Percentiles rank a stretch among this genome's conserved stretches.
These are phyloP conservation scores for Thamnaconus septentrionalis DNA, from an alignment of 2,113 vertebrate genomes.

Conservation along the genomic window DNA sequence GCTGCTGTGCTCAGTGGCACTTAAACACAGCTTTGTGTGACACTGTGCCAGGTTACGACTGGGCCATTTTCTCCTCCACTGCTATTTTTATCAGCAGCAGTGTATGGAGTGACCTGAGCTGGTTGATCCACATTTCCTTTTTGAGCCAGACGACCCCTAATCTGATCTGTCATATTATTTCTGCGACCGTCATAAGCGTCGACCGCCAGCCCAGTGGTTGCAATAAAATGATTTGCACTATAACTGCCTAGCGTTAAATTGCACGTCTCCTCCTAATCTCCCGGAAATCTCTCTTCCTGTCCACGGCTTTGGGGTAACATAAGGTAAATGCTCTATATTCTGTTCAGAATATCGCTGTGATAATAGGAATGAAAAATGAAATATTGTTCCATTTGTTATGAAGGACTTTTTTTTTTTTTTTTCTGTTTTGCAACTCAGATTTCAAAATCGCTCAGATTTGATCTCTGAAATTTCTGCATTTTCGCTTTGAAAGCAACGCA, in stretches of 20 bases:
- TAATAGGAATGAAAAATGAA: too few species aligned
- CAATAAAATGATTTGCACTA: constrained; percentile 18
- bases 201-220: constrained; percentile 7
- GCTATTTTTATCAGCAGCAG: constrained; percentile 58
- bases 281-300: constrained; percentile 45
- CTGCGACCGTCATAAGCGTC: constrained; percentile 25
- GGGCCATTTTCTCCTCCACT: constrained; percentile 36
- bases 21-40: constrained; percentile 47
- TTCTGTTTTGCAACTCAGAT: too few species aligned
- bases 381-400: too few species aligned
- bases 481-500: too few species aligned
- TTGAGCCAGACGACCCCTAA: constrained; percentile 21
- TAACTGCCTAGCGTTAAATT: constrained; percentile 52
- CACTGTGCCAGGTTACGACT: constrained; percentile 21
- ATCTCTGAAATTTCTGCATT: too few species aligned
- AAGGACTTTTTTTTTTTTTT: too few species aligned
- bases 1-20: constrained; percentile 38
- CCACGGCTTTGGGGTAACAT: constrained; percentile 1
- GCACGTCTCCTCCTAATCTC: constrained; percentile 58
- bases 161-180: constrained; percentile 40
- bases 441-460: too few species aligned
- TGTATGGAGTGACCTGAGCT: constrained; percentile 22
- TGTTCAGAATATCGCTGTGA: neutral
- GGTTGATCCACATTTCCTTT: constrained; percentile 56
- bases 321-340: constrained; percentile 8